Evolutionary conservation across 2,113 vertebrate species (phyloP).

Genomic region (Daubentonia madagascariensis): DNA sequence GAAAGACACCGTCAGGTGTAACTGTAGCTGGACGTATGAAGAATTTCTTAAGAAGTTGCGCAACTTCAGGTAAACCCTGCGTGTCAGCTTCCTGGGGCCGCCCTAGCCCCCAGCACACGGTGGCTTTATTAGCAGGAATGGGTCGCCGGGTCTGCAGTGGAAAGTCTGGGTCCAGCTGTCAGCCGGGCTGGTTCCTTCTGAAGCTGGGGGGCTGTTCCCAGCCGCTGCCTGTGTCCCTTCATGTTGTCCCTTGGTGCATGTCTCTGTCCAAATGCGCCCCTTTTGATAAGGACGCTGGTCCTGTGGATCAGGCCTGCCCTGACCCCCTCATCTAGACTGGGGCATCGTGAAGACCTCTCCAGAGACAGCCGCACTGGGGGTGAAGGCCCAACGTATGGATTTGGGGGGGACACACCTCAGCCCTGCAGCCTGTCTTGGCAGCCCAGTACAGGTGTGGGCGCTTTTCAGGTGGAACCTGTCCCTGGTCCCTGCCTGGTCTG

Average conservation of each 20-base stretch:
- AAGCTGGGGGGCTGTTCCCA: background rate
- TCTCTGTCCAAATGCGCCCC: background rate
- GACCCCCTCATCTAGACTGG: accelerated
- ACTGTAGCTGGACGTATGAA: accelerated
- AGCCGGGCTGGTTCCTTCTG: background rate
- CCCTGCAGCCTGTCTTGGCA: accelerated
- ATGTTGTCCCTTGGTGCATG: accelerated
- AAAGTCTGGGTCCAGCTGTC: too few relatives aligned
- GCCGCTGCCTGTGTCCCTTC: too few relatives aligned
- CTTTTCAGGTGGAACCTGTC: accelerated
- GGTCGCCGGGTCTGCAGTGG: too few relatives aligned
- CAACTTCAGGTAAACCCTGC: background rate
- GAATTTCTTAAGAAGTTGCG: too few relatives aligned
- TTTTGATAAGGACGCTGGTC: accelerated
- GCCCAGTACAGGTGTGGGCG: accelerated
- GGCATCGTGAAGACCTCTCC: background rate
- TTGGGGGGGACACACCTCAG: background rate
- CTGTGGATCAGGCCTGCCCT: accelerated
- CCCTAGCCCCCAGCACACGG: accelerated
- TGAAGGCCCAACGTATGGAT: too few relatives aligned
- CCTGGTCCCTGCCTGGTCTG: accelerated
- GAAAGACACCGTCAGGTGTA: accelerated
- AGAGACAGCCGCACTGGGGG: accelerated
- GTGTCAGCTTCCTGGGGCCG: background rate
- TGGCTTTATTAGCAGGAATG: accelerated